Evolutionary conservation across 2,797 vertebrate genomes (phyloP).

Genomic region (Sebastes glaucus): DNA sequence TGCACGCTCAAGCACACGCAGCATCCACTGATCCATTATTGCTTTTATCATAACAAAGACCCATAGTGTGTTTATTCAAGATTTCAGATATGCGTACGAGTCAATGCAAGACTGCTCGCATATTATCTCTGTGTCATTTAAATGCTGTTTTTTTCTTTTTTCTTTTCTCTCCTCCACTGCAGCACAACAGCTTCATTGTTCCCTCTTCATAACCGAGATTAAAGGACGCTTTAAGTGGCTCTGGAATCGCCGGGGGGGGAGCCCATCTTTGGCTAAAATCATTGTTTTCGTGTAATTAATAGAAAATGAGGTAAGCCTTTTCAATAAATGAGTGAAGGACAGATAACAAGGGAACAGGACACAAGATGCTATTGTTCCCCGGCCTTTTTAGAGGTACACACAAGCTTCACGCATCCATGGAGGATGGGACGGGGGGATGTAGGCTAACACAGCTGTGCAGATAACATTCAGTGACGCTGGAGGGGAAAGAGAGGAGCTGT

Average conservation of each 20-base stretch:
- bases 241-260: slow-evolving; percentile 23
- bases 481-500: slow-evolving; percentile 34
- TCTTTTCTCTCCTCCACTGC: neutral
- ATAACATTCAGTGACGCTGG: slow-evolving; percentile 60
- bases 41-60: slow-evolving; percentile 40
- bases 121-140: slow-evolving; percentile 57
- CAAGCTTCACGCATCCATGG: slow-evolving; percentile 37
- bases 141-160: slow-evolving; percentile 23
- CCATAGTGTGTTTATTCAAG: slow-evolving; percentile 34
- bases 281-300: slow-evolving; percentile 76
- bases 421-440: slow-evolving; percentile 12
- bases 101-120: slow-evolving; percentile 18
- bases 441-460: slow-evolving; percentile 51
- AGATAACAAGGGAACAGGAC: slow-evolving; percentile 59
- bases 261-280: slow-evolving; percentile 60
- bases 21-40: neutral
- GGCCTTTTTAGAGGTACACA: slow-evolving; percentile 11
- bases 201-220: slow-evolving; percentile 55
- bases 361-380: slow-evolving; percentile 59
- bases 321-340: slow-evolving; percentile 58
- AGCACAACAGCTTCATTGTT: slow-evolving; percentile 68
- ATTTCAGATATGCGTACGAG: slow-evolving; percentile 37
- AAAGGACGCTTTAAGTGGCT: slow-evolving; percentile 61
- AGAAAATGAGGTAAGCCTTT: slow-evolving; percentile 60
- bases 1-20: neutral